Conservation (phyloP, 2,797 vertebrate genomes). For the Esox masquinongy region DNA sequence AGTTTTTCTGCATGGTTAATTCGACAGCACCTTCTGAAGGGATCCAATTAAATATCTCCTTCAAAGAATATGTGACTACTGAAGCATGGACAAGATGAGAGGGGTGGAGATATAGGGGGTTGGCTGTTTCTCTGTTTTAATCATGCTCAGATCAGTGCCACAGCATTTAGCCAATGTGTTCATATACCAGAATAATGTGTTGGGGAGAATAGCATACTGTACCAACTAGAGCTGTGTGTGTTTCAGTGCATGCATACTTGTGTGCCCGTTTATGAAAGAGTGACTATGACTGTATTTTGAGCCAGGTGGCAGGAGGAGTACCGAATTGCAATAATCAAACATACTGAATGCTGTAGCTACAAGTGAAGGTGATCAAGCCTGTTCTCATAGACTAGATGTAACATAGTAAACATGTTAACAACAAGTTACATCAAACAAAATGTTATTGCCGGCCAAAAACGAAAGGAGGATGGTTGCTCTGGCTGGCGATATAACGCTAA, state of each 20-base stretch:
- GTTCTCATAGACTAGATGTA: too few species aligned
- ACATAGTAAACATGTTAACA: too few species aligned
- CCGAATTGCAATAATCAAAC: constrained; percentile 36
- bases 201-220: constrained; percentile 40
- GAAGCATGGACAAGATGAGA: constrained; percentile 66
- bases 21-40: constrained; percentile 77
- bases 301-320: background rate
- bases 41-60: constrained; percentile 80
- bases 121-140: constrained; percentile 66
- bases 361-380: constrained; percentile 55
- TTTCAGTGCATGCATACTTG: background rate
- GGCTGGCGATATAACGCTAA: too few species aligned
- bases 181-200: constrained; percentile 40
- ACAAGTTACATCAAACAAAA: too few species aligned
- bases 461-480: too few species aligned
- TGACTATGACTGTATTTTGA: constrained; percentile 10
- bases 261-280: background rate
- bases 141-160: constrained; percentile 68
- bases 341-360: background rate
- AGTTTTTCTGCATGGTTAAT: constrained; percentile 79
- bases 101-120: constrained; percentile 37
- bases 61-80: constrained; percentile 74
- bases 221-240: constrained; percentile 20
- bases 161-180: constrained; percentile 54
- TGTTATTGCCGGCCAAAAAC: too few species aligned